These are phyloP conservation scores for Polydesmus complanatus DNA, from an alignment of 2,888 invertebrate genomes.

Conservation along the genomic window DNA sequence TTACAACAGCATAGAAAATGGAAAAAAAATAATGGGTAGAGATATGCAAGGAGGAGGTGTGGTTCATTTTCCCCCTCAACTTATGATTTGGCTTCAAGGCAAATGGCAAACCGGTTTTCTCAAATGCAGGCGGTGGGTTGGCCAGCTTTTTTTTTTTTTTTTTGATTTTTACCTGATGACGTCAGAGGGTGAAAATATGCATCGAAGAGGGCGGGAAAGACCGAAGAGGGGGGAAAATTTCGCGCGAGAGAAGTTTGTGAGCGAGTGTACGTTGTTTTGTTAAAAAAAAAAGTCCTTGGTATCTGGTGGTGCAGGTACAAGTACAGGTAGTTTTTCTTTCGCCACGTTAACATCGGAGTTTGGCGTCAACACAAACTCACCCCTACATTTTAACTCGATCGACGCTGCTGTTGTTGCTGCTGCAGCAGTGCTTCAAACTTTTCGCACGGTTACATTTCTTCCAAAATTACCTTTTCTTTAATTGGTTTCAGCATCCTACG, in stretches of 20 bases:
- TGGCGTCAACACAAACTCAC: no score
- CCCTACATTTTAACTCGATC: neutral
- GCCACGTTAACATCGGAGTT: neutral
- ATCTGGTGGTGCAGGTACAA: neutral
- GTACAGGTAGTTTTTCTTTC: neutral
- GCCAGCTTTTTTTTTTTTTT: neutral
- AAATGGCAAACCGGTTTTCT: neutral
- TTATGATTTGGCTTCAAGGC: neutral
- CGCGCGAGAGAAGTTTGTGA: no score
- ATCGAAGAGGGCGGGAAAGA: neutral
- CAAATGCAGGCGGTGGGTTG: neutral
- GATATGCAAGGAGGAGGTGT: no score
- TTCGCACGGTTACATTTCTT: no score
- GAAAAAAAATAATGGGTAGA: no score
- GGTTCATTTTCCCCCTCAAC: neutral
- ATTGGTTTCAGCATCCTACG: no score
- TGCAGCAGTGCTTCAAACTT: neutral
- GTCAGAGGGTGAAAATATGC: neutral
- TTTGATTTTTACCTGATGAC: neutral
- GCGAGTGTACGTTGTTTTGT: neutral
- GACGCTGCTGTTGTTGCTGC: neutral
- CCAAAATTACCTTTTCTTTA: no score
- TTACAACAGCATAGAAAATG: no score
- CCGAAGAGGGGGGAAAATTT: neutral
- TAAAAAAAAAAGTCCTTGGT: conserved; percentile 12